A percentile compares a stretch with the other conserved stretches of the same genome.
These are phyloP conservation scores for Melanchra persicariae DNA, from an alignment of 2,888 invertebrate genomes.

Conservation along the genomic window DNA sequence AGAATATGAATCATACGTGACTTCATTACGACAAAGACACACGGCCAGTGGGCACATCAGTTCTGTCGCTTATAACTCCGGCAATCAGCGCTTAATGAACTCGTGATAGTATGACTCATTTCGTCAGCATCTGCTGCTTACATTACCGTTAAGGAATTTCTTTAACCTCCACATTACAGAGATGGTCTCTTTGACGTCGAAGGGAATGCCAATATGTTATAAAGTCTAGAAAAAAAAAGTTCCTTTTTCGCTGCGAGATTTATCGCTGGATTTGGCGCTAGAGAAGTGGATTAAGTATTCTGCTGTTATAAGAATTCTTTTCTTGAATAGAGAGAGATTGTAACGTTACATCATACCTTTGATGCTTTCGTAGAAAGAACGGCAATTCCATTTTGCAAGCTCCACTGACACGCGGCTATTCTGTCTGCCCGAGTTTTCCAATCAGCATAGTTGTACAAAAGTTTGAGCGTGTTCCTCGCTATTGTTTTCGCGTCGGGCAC, in stretches of 20 bases:
- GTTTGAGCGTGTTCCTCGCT: constrained; percentile 72
- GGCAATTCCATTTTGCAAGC: constrained; percentile 48
- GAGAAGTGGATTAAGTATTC: constrained; percentile 55
- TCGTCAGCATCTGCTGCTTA: constrained; percentile 42
- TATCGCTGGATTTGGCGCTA: constrained; percentile 58
- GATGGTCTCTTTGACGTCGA: constrained; percentile 18
- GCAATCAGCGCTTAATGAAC: constrained; percentile 53
- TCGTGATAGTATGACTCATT: constrained; percentile 55
- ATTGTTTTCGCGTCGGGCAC: constrained; percentile 65
- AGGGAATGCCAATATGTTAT: constrained; percentile 27
- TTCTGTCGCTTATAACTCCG: constrained; percentile 38
- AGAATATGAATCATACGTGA: constrained; percentile 60
- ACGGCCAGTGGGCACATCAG: constrained; percentile 15
- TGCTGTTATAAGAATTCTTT: constrained; percentile 53
- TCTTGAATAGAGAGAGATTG: constrained; percentile 15
- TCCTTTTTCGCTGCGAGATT: constrained; percentile 40
- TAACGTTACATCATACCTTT: constrained; percentile 32
- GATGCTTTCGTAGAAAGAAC: constrained; percentile 40
- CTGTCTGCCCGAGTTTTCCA: constrained; percentile 68
- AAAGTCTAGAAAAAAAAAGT: constrained; percentile 41
- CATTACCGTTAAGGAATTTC: constrained; percentile 42
- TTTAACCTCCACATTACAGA: constrained; percentile 22
- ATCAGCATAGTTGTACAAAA: constrained; percentile 72
- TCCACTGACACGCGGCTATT: constrained; percentile 63
- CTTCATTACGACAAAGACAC: constrained; percentile 53